Conservation (phyloP, 37 sponge, comb jelly and placozoan species). For the Diacarnus erythraeanus region DNA sequence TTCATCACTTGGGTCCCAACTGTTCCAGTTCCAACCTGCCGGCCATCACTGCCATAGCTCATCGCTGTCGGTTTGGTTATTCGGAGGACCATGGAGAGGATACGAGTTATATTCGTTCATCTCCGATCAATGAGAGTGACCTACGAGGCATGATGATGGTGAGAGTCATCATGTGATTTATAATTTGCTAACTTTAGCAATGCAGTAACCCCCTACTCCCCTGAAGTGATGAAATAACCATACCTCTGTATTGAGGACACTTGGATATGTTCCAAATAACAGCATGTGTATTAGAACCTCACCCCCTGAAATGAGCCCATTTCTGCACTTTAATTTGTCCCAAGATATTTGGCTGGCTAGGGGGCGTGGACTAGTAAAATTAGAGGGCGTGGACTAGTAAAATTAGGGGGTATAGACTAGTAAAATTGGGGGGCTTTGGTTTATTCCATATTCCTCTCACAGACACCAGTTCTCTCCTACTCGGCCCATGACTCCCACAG, state of each 20-base stretch:
- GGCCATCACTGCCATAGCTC: neutral
- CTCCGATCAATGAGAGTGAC: conserved; percentile 13
- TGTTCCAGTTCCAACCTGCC: conserved; percentile 35
- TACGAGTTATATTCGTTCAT: neutral
- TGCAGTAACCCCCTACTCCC: too few species aligned
- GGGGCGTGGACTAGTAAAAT: too few species aligned
- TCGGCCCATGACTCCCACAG: conserved; percentile 43
- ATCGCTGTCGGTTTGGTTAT: conserved; percentile 9
- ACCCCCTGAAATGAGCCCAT: too few species aligned
- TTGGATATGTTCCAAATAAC: too few species aligned
- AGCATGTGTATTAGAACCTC: too few species aligned
- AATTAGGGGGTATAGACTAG: too few species aligned
- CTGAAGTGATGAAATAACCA: too few species aligned
- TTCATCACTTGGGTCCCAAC: conserved; percentile 58
- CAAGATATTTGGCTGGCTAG: too few species aligned
- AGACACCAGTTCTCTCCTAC: conserved; percentile 60
- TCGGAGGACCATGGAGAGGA: neutral
- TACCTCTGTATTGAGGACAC: too few species aligned
- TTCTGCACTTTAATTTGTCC: too few species aligned
- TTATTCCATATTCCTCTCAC: neutral
- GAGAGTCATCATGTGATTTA: neutral
- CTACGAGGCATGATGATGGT: conserved; percentile 18
- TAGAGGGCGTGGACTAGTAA: too few species aligned
- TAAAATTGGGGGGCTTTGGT: too few species aligned
- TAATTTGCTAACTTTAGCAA: neutral